Evolutionary conservation across 1,140 invertebrate genomes (phyloP).

Genomic region (Chlorops oryzae): DNA sequence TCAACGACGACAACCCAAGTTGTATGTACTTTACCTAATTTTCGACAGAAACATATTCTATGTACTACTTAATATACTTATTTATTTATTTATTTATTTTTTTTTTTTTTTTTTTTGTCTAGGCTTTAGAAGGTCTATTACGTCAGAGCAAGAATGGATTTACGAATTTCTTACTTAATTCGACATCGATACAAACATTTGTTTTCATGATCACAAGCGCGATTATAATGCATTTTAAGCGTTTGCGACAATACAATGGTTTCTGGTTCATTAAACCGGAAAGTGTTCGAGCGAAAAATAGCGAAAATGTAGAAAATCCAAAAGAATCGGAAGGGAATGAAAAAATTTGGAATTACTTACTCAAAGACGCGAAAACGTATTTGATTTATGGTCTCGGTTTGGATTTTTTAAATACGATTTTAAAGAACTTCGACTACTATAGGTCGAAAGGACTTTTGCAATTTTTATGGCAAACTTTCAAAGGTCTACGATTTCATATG

Average conservation of each 20-base stretch:
- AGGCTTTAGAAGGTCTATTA: not conserved
- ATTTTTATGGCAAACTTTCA: not conserved
- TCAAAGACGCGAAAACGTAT: not conserved
- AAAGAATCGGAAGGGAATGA: too few relatives aligned
- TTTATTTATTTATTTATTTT: too few relatives aligned
- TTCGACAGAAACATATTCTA: not conserved
- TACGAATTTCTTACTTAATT: too few relatives aligned
- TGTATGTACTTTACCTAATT: slow-evolving; percentile 1
- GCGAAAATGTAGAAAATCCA: too few relatives aligned
- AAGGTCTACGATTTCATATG: slow-evolving; percentile 6
- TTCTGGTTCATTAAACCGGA: slow-evolving; percentile 31
- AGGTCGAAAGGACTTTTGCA: not conserved
- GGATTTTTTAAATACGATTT: slow-evolving; percentile 1
- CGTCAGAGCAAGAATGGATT: slow-evolving; percentile 25
- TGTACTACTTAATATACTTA: not conserved
- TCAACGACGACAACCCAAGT: slow-evolving; percentile 4
- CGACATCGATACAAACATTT: slow-evolving; percentile 19
- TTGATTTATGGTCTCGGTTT: slow-evolving; percentile 1
- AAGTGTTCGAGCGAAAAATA: too few relatives aligned
- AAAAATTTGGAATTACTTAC: too few relatives aligned
- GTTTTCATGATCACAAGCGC: slow-evolving; percentile 26
- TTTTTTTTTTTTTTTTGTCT: too few relatives aligned
- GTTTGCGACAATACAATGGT: slow-evolving; percentile 14
- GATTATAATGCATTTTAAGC: slow-evolving; percentile 18
- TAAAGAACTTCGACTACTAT: not conserved